Percentiles rank a stretch among this genome's conserved stretches.
These are phyloP conservation scores for Druon quercuslanigerum DNA, from an alignment of 1,140 invertebrate species.

Conservation along the genomic window DNA sequence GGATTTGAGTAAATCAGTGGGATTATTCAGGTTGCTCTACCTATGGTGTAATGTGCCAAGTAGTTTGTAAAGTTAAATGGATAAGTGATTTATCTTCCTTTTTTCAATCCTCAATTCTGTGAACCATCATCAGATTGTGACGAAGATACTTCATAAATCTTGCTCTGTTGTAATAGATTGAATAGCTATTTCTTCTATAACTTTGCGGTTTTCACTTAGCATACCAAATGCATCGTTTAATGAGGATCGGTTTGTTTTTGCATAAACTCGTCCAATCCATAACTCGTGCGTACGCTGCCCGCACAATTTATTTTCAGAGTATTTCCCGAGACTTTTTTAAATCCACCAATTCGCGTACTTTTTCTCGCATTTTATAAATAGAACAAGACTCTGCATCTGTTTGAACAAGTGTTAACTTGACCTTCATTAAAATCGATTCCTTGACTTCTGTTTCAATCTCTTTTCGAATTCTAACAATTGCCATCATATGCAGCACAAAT, in stretches of 20 bases:
- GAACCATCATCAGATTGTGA: no score
- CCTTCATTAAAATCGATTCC: constrained; percentile 13
- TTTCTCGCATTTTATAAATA: constrained; percentile 4
- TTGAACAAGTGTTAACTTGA: constrained; percentile 23
- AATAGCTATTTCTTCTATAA: background rate
- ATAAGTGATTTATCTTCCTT: no score
- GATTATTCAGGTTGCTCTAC: no score
- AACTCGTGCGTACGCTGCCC: constrained; percentile 13
- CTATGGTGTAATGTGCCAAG: no score
- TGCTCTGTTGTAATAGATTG: no score
- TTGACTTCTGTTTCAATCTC: background rate
- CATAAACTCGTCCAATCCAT: constrained; percentile 5
- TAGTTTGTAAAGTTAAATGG: no score
- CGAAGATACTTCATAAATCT: no score
- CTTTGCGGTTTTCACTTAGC: constrained; percentile 7
- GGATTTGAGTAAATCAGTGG: no score
- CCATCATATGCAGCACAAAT: background rate
- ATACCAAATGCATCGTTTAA: constrained; percentile 9
- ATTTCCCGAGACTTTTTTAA: constrained; percentile 23
- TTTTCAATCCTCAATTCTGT: no score
- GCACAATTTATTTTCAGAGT: constrained; percentile 30
- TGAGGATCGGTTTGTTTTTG: constrained; percentile 23
- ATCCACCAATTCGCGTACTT: constrained; percentile 6
- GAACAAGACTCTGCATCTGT: constrained; percentile 1
- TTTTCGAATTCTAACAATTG: background rate